Evolutionary conservation across 2,797 vertebrate genomes (phyloP), one percentile per base, ranked within the genome.

Genomic region (Luscinia megarhynchos): DNA sequence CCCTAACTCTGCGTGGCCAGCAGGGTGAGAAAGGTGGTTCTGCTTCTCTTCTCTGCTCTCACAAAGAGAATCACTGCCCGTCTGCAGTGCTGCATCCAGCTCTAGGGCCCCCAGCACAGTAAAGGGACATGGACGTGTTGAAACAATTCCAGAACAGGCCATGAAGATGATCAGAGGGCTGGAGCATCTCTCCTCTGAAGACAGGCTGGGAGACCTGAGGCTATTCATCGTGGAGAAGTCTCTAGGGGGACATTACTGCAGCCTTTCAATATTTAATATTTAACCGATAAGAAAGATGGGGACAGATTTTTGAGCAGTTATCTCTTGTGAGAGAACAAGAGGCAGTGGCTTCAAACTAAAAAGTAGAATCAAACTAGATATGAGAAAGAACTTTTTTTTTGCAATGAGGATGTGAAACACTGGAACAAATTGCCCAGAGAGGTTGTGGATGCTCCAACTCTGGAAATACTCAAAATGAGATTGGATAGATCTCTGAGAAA

Each of bases 31-130:
- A 16, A 64, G 12, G 4, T 36, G 20, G 43, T 69, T 90, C 41
- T 61, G 2, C 0, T 20, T 9, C 15, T 40, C 11, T 61, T 0
- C 3, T 57, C 11, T 3, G 1, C 11, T 46, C 5, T 29, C 0
- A 0, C 23, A 27, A 41, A 50, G 51, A 27, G 24, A 50, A 5
- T 50, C 24, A 50, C 24, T 50, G 3, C 12, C 7, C 11, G 40
- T 22, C 46, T 75, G 32, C 10, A 51, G 7, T 22, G 2, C 9
- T 62, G 9, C 5, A 0, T 21, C 11, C 36, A 59, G 4, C 7
- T 64, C 26, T 62, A 23, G 17, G 2, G 12, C 6, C 11, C 8
- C n/a, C 15, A 43, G 4, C 11, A 48, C 3, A 43, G 4, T 9
- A 76, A 26, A 72, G 18, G 6, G 4, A 41, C 23, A 24, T 5